A percentile compares a stretch with the other conserved stretches of the same genome.
Evolutionary conservation across 2,888 invertebrate species (phyloP).

Genomic region (Latrodectus hesperus): DNA sequence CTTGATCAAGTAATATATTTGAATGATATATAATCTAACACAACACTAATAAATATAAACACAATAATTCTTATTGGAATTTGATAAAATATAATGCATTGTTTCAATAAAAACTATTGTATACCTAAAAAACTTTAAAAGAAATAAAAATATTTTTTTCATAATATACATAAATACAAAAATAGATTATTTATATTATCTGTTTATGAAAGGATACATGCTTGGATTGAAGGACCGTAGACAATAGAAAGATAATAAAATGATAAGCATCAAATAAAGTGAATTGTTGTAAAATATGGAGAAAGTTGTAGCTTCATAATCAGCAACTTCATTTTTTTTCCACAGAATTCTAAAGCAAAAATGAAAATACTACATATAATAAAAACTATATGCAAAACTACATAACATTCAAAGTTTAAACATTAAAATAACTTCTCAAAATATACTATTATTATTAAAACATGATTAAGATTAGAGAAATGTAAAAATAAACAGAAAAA

Average conservation of each 20-base stretch:
- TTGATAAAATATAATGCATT: neutral
- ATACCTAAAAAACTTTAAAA: neutral
- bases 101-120: neutral
- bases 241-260: conserved; percentile 94
- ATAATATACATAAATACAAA: neutral
- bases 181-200: no score
- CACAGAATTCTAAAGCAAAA: conserved; percentile 84
- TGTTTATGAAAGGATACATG: conserved; percentile 82
- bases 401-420: no score
- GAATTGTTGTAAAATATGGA: conserved; percentile 99
- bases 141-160: neutral
- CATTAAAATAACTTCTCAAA: no score
- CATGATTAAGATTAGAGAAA: no score
- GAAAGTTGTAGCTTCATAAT: conserved; percentile 98
- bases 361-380: no score
- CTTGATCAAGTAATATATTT: no score
- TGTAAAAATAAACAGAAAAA: no score
- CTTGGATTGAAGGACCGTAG: conserved; percentile 91
- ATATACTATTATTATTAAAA: no score
- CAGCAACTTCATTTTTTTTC: conserved; percentile 99
- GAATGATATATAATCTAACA: neutral
- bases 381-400: no score
- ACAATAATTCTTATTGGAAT: neutral
- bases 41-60: neutral
- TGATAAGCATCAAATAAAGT: conserved; percentile 92